Evolutionary conservation across 1,140 invertebrate genomes (phyloP).

Genomic region (Hypsibius dujardini): DNA sequence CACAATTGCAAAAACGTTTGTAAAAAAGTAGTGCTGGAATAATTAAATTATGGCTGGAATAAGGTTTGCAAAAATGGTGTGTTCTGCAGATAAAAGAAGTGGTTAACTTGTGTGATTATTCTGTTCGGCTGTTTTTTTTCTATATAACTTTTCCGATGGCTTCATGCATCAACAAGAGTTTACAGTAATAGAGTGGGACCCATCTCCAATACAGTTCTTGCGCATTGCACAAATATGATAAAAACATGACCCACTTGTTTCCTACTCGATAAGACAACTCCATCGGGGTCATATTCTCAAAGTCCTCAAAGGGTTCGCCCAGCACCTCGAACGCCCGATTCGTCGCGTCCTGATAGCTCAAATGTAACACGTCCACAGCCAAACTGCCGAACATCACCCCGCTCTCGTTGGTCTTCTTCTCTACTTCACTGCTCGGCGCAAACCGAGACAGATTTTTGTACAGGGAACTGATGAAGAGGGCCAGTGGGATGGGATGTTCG

Average conservation of each 20-base stretch:
- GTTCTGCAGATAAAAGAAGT: too few species aligned
- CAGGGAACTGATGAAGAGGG: conserved; percentile 30
- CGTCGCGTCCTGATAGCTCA: conserved; percentile 29
- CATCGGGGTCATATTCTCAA: conserved; percentile 24
- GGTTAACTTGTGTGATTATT: too few species aligned
- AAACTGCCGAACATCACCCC: conserved; percentile 30
- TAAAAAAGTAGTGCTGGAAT: too few species aligned
- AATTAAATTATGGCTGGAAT: too few species aligned
- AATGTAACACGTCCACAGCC: conserved; percentile 33
- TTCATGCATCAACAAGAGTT: too few species aligned
- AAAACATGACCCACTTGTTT: conserved; percentile 22
- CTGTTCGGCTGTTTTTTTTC: too few species aligned
- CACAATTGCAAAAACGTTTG: too few species aligned
- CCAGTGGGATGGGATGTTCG: conserved; percentile 35
- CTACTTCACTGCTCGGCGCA: conserved; percentile 23
- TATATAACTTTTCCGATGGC: too few species aligned
- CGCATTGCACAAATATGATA: too few species aligned
- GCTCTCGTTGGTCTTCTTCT: conserved; percentile 8
- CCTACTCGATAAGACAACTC: conserved; percentile 30
- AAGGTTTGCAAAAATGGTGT: too few species aligned
- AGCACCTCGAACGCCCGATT: conserved; percentile 31
- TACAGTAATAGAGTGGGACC: too few species aligned
- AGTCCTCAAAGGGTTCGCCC: conserved; percentile 23
- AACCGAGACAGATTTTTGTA: conserved; percentile 25
- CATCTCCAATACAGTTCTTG: too few species aligned